A percentile compares a stretch with the other conserved stretches of the same genome.
These are phyloP conservation scores for Aromia moschata DNA, from an alignment of 2,888 invertebrate species.

Conservation along the genomic window DNA sequence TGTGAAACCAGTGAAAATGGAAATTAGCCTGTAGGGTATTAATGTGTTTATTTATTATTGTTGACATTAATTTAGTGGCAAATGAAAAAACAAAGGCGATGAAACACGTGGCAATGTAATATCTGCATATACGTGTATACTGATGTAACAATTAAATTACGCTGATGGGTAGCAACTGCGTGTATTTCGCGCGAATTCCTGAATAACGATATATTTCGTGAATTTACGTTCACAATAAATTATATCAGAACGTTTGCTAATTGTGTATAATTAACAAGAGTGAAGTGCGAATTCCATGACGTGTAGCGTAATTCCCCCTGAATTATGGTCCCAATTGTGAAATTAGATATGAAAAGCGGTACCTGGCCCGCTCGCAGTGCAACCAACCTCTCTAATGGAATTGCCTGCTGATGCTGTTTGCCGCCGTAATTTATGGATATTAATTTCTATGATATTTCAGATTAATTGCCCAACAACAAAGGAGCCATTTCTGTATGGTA, in stretches of 20 bases:
- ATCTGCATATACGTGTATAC: too few relatives aligned
- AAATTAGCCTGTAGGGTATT: too few relatives aligned
- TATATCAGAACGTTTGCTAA: conserved; percentile 54
- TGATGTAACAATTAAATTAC: conserved; percentile 16
- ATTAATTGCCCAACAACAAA: conserved; percentile 50
- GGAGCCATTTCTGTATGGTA: conserved; percentile 27
- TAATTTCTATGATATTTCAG: conserved; percentile 57
- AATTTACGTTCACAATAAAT: conserved; percentile 56
- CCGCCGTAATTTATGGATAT: conserved; percentile 61
- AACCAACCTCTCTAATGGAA: conserved; percentile 55
- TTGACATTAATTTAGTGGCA: too few relatives aligned
- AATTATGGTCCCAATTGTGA: conserved; percentile 62
- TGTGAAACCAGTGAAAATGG: too few relatives aligned
- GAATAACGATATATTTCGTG: conserved; percentile 30
- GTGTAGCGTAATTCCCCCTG: conserved; percentile 49
- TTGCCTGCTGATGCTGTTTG: conserved; percentile 60
- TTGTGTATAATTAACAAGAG: conserved; percentile 48
- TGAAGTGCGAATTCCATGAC: conserved; percentile 46
- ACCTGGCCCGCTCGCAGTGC: conserved; percentile 42
- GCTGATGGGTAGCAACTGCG: conserved; percentile 19
- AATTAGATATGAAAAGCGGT: conserved; percentile 58
- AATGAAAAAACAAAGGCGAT: too few relatives aligned
- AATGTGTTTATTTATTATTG: too few relatives aligned
- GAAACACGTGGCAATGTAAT: too few relatives aligned
- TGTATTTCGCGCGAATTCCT: conserved; percentile 8